Evolutionary conservation across 2,113 vertebrate species (phyloP).

Genomic region (Tringa solitaria): DNA sequence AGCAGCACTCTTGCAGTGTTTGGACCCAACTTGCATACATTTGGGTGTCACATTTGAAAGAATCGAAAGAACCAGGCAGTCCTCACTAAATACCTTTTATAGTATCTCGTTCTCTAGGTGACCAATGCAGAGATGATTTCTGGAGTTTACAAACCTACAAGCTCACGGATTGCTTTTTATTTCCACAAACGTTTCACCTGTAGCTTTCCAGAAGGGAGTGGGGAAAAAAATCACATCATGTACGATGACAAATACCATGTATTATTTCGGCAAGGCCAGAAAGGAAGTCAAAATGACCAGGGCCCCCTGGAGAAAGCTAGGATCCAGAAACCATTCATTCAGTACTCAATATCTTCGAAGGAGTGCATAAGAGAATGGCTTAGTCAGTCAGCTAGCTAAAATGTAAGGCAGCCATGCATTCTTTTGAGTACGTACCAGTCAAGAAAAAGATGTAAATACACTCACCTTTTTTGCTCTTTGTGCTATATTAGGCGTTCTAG

Average conservation of each 20-base stretch:
- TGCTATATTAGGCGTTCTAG: constrained; percentile 90
- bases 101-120: not conserved
- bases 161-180: not conserved
- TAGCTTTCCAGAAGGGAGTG: not conserved
- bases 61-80: not conserved
- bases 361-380: not conserved
- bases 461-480: constrained; percentile 97
- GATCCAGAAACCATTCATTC: not conserved
- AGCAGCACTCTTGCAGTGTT: not conserved
- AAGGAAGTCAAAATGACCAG: not conserved
- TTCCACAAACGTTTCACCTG: not conserved
- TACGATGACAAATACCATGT: not conserved
- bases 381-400: not conserved
- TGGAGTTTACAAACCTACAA: not conserved
- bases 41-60: not conserved
- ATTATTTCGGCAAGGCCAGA: not conserved
- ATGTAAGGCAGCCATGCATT: not conserved
- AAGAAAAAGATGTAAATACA: not conserved
- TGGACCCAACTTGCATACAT: not conserved
- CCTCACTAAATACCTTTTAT: not conserved
- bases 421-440: not conserved
- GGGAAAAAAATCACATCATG: rapidly evolving
- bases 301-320: not conserved
- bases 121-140: not conserved
- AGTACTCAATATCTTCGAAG: not conserved